Base-by-base conservation (phyloP, 1,140 invertebrate genomes). In the Drosophila erecta region DNA sequence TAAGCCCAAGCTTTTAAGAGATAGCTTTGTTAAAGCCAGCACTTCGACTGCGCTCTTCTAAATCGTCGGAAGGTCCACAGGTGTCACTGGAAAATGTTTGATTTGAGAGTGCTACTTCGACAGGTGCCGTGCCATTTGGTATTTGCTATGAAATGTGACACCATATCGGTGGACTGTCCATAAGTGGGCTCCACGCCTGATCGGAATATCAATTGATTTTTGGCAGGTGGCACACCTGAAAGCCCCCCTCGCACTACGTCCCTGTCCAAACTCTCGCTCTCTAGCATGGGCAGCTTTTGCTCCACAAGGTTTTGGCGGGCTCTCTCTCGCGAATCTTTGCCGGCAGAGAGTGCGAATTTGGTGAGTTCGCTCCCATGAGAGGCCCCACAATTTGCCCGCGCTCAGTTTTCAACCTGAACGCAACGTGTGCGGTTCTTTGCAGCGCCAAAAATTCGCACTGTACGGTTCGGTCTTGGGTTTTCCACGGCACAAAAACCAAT, bases 261-360 rank as follows among this genome's bases (percentile, higher is more conserved):
- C 37, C 56, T 86, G 83, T 24, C n/a, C 33, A 24, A n/a, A 17
- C 27, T 56, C 46, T 38, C 49, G 61, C 70, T 57, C 46, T 44
- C 70, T 54, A 47, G 54, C 24, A 20, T 15, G 8, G 27, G 11
- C 14, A 59, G 59, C 73, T 80, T 70, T 70, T 14, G 54, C 58
- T 74, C 79, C 46, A 44, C 58, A 57, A 33, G 81, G 64, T 85
- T 84, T 85, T 85, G 83, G 81, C 81, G 83, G 78, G 81, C 74
- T 41, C 55, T 22, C 37, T 55, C 54, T 50, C 49, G 54, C 14
- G 10, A n/a, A 15, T 69, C 55, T 58, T 70, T 79, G 79, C 79
- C 79, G 79, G 79, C 71, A 57, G 53, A 66, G 65, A 79, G 71
- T 41, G 44, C 12, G 20, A 49, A 33, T 7, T 8, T 15, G 38